Base-by-base conservation (phyloP, 2,113 vertebrate species). In the Pteronura brasiliensis region DNA sequence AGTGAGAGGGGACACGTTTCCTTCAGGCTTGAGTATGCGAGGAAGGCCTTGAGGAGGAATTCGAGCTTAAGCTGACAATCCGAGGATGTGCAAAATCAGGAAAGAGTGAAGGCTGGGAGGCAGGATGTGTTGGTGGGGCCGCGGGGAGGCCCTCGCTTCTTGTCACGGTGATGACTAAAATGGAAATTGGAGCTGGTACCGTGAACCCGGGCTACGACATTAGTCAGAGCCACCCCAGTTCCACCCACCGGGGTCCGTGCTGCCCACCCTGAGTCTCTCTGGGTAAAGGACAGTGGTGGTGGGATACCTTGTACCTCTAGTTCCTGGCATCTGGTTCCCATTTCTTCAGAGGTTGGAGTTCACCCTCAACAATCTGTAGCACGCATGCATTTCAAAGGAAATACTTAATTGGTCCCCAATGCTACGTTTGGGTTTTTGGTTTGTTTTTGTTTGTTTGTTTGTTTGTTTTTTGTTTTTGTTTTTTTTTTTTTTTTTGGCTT, bases 331-430 rank as follows among this genome's bases (percentile, higher is more conserved):
- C 96, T 97, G 98, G 92, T 96, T 98, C 87, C 76, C 59, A 57
- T 97, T 96, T 61, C 7, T 2, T 76, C 61, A 39, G 90, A 90
- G 90, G 90, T 90, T 91, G 85, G 76, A 86, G 95, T 82, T 97
- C 87, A 79, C 72, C 86, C 31, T 72, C 67, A 31, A 61, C 79
- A 20, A 47, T 83, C 91, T 83, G 36, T 31, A 82, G 81, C 69
- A 21, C 4, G 10, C 49, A 31, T 90, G 71, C 80, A 82, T 97
- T 97, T 97, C 96, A 97, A 90, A 98, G 96, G 96, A 94, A 93
- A 55, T 36, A 47, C 29, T 93, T 97, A 92, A 88, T 89, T 89
- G 93, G 71, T 86, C 91, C 88, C 79, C 89, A 79, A 1, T 6
- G 52, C 95, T 79, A 79, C 39, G 25, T 49, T 86, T 83, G 69